Conservation (phyloP, 2,888 invertebrate species). For the Stratiomys singularior region DNA sequence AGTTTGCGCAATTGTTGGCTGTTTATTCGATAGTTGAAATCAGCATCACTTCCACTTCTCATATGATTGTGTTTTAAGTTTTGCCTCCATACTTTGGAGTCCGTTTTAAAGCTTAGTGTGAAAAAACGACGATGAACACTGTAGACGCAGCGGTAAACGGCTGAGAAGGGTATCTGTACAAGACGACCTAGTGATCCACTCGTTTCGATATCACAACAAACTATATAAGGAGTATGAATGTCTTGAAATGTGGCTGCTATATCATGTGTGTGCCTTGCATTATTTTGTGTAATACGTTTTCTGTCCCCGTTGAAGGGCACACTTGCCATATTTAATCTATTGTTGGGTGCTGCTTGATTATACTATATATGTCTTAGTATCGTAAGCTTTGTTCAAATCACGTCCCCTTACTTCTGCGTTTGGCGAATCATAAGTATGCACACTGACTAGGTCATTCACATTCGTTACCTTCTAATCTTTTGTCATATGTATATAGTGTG, state of each 20-base stretch:
- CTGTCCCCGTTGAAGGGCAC: slow-evolving; percentile 13
- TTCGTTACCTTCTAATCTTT: too few species aligned
- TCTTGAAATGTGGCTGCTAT: neutral
- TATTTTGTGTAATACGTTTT: neutral
- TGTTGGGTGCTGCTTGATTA: too few species aligned
- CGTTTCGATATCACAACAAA: neutral
- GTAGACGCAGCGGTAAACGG: too few species aligned
- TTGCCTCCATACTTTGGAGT: neutral
- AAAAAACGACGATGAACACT: too few species aligned
- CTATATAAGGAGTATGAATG: neutral
- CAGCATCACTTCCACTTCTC: neutral
- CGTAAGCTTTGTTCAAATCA: too few species aligned
- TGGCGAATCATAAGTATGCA: too few species aligned
- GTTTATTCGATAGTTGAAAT: neutral
- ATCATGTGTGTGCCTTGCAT: neutral
- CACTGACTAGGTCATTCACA: too few species aligned
- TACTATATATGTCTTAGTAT: too few species aligned
- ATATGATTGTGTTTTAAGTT: neutral
- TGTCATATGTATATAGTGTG: too few species aligned
- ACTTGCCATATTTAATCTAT: neutral
- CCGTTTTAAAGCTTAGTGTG: neutral
- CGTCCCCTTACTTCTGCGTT: too few species aligned
- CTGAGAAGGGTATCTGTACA: neutral
- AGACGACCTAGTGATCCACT: slow-evolving; percentile 21
- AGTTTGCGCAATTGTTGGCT: slow-evolving; percentile 3